Evolutionary conservation across 2,113 vertebrate genomes (phyloP).

Genomic region (Falco punctatus): DNA sequence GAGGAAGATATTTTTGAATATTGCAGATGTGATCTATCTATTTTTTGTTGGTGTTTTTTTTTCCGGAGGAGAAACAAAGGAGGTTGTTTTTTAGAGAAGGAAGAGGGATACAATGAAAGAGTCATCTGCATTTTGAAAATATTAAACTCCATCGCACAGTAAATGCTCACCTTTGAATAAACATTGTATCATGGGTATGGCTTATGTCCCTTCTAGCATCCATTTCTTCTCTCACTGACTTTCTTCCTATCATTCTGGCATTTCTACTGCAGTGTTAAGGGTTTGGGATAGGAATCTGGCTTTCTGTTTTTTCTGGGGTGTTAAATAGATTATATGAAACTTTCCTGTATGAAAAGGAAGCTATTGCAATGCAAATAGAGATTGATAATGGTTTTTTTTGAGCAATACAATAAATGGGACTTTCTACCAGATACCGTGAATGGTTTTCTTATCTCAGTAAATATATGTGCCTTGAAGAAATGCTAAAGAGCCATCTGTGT

Average conservation of each 20-base stretch:
- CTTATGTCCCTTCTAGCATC: background rate
- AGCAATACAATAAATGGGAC: background rate
- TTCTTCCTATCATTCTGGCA: background rate
- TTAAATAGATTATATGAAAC: background rate
- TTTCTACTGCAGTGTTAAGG: background rate
- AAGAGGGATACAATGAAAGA: background rate
- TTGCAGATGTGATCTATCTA: accelerated
- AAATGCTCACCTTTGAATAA: background rate
- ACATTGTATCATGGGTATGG: background rate
- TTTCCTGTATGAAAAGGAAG: background rate
- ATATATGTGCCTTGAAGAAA: background rate
- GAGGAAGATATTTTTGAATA: background rate
- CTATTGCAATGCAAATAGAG: background rate
- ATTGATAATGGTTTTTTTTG: background rate
- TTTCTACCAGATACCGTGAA: background rate
- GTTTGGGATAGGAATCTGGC: background rate
- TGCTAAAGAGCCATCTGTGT: background rate
- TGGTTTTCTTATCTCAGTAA: background rate
- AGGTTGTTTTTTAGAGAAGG: background rate
- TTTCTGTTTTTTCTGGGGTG: background rate
- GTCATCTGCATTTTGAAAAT: background rate
- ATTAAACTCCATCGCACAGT: background rate
- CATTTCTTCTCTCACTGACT: background rate
- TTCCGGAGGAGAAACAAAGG: too few relatives aligned
- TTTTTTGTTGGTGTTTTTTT: background rate